Evolutionary conservation across 2,888 invertebrate genomes (phyloP).

Genomic region (Nyleta sp.): DNA sequence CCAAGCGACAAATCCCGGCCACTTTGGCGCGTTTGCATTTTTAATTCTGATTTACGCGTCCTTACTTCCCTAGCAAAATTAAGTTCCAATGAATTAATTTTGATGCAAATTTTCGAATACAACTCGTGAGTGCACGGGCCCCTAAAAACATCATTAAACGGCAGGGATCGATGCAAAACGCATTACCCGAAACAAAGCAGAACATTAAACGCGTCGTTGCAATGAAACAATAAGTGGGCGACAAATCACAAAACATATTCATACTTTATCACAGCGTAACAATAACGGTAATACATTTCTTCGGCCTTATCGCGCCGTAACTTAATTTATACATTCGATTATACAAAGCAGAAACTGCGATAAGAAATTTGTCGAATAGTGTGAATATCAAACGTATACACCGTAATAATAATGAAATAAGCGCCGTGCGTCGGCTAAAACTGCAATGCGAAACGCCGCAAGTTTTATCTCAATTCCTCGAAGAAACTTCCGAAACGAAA

Average conservation of each 20-base stretch:
- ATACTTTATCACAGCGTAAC: constrained; percentile 34
- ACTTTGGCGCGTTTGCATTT: too few species aligned
- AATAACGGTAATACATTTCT: constrained; percentile 42
- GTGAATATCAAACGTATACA: constrained; percentile 45
- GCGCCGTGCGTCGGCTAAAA: constrained; percentile 41
- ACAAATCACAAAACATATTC: constrained; percentile 44
- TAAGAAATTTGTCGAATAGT: constrained; percentile 49
- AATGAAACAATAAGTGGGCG: constrained; percentile 32
- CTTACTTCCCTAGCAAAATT: too few species aligned
- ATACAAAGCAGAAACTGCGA: constrained; percentile 35
- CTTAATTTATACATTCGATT: constrained; percentile 49
- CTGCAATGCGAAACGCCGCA: constrained; percentile 49
- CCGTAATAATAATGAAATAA: constrained; percentile 53
- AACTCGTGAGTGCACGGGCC: too few species aligned
- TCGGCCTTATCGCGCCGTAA: constrained; percentile 28
- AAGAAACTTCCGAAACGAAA: constrained; percentile 58
- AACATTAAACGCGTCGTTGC: constrained; percentile 5
- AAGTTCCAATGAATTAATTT: too few species aligned
- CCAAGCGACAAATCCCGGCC: too few species aligned
- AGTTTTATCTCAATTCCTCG: constrained; percentile 61
- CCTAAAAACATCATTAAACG: constrained; percentile 17
- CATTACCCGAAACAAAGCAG: constrained; percentile 7
- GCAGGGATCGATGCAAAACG: background rate
- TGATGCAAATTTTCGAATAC: too few species aligned
- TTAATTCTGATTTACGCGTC: too few species aligned